phyloP scores from a whole-genome alignment of 2,113 vertebrate genomes.

The Tachysurus fulvidraco region DNA sequence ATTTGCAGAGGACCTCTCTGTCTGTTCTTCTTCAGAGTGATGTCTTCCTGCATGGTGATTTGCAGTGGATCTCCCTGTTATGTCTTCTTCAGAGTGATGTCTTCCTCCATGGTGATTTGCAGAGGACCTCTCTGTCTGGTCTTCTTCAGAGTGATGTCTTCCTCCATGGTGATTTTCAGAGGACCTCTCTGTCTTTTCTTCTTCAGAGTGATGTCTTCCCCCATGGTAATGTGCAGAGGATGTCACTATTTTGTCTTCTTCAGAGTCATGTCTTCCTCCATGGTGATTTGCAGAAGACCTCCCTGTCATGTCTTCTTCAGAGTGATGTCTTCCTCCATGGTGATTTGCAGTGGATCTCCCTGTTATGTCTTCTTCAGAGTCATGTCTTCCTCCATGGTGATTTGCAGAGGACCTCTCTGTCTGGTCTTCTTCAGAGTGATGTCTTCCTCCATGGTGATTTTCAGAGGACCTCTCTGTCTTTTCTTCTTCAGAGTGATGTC shows the following conservation, averaged over 20 bases:
- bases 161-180: neutral
- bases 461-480: neutral
- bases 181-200: neutral
- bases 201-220: neutral
- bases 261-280: neutral
- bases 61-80: neutral
- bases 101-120: neutral
- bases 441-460: neutral
- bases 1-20: neutral
- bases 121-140: neutral
- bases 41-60: neutral
- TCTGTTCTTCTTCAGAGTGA: neutral
- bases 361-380: conserved; percentile 1
- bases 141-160: conserved; percentile 9
- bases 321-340: neutral
- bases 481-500: neutral
- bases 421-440: neutral
- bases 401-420: neutral
- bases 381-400: neutral
- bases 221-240: neutral
- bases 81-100: neutral
- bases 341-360: neutral
- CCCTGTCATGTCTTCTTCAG: neutral
- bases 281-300: neutral
- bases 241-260: neutral